Evolutionary conservation across 2,888 invertebrate species (phyloP).

Genomic region (Drosophila planitibia): DNA sequence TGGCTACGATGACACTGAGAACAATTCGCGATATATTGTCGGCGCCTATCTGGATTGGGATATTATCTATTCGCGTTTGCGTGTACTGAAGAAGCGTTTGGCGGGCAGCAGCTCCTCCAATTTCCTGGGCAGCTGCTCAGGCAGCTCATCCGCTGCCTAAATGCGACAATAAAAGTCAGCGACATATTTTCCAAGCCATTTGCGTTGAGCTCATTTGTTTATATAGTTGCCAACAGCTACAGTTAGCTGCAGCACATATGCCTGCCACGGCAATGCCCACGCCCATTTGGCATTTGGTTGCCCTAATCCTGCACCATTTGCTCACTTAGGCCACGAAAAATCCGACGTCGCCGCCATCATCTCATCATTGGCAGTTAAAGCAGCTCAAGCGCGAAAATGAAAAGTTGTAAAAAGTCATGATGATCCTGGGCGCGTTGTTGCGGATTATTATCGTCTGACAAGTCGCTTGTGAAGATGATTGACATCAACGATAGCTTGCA

Average conservation of each 20-base stretch:
- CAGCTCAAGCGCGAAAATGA: conserved; percentile 78
- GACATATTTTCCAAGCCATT: conserved; percentile 79
- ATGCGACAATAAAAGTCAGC: conserved; percentile 44
- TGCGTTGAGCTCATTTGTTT: conserved; percentile 67
- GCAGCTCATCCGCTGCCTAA: conserved; percentile 2
- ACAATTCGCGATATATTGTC: conserved; percentile 88
- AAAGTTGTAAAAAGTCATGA: conserved; percentile 78
- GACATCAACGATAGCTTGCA: conserved; percentile 43
- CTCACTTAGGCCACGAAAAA: conserved; percentile 9
- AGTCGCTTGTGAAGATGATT: conserved; percentile 80
- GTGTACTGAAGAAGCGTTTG: conserved; percentile 77
- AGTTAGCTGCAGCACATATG: conserved; percentile 35
- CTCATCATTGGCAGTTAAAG: conserved; percentile 63
- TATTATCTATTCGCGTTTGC: conserved; percentile 89
- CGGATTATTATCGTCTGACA: conserved; percentile 80
- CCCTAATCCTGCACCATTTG: conserved; percentile 11
- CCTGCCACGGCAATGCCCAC: conserved; percentile 1
- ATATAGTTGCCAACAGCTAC: conserved; percentile 40
- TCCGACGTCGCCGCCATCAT: conserved; percentile 20
- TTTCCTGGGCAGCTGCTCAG: background rate
- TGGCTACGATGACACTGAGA: conserved; percentile 87
- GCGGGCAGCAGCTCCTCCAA: background rate
- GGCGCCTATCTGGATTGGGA: conserved; percentile 93
- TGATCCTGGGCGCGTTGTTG: conserved; percentile 63
- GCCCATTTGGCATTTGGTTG: background rate